These are phyloP conservation scores for Tuberolachnus salignus DNA, from an alignment of 2,888 invertebrate species.

Conservation along the genomic window DNA sequence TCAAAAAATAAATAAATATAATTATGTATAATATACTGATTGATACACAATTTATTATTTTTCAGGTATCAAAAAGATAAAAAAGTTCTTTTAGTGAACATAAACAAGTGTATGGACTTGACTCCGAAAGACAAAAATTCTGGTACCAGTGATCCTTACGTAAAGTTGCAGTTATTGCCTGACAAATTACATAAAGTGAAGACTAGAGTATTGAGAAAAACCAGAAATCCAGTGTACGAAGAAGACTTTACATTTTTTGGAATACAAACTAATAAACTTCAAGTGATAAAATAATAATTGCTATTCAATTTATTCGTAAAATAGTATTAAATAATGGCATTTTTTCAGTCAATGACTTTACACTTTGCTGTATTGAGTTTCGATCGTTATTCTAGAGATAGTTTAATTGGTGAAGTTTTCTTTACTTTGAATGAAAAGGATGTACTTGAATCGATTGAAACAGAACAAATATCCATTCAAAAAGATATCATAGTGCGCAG, in stretches of 20 bases:
- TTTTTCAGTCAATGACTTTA: slow-evolving; percentile 76
- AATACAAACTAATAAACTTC: slow-evolving; percentile 81
- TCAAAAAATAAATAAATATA: not conserved
- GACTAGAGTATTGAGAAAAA: slow-evolving; percentile 93
- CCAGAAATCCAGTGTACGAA: slow-evolving; percentile 94
- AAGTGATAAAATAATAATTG: slow-evolving; percentile 62
- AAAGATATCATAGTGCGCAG: slow-evolving; percentile 92
- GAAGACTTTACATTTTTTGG: slow-evolving; percentile 99
- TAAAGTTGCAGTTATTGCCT: slow-evolving; percentile 94
- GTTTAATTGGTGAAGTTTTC: slow-evolving; percentile 96
- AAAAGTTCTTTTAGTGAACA: slow-evolving; percentile 88
- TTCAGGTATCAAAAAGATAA: slow-evolving; percentile 87
- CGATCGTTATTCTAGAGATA: slow-evolving; percentile 96
- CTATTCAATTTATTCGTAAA: not conserved
- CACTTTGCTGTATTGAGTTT: slow-evolving; percentile 94
- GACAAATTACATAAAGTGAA: slow-evolving; percentile 98
- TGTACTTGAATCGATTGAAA: slow-evolving; percentile 74
- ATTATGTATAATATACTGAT: not conserved
- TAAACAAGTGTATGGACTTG: slow-evolving; percentile 86
- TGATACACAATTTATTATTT: slow-evolving; percentile 54
- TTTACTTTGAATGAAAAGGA: slow-evolving; percentile 77
- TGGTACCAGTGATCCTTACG: slow-evolving; percentile 92
- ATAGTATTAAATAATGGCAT: not conserved
- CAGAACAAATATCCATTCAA: slow-evolving; percentile 81
- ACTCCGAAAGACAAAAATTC: slow-evolving; percentile 82